Evolutionary conservation across 2,888 invertebrate genomes (phyloP).

Genomic region (Elaeidobius kamerunicus): DNA sequence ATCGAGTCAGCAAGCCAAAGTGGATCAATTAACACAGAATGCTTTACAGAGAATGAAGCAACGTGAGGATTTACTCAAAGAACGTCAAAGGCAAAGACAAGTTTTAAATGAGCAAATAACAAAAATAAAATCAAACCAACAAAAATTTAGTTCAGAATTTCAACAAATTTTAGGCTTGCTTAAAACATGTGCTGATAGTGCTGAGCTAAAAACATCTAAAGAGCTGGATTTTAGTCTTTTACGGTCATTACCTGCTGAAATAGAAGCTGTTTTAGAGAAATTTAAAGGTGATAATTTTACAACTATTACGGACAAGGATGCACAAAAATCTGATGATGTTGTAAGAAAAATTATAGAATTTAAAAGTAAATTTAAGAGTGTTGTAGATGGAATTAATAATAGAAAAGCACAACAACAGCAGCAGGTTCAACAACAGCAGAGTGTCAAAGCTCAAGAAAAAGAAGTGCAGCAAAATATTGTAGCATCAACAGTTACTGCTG

Average conservation of each 20-base stretch:
- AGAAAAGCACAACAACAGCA: slow-evolving; percentile 41
- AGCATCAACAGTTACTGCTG: neutral
- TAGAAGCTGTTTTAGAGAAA: slow-evolving; percentile 51
- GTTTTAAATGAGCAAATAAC: slow-evolving; percentile 46
- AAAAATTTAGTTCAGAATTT: slow-evolving; percentile 56
- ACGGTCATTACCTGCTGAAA: slow-evolving; percentile 49
- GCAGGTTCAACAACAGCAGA: slow-evolving; percentile 8
- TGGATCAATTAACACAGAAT: slow-evolving; percentile 49
- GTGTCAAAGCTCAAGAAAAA: neutral
- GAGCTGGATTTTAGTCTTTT: slow-evolving; percentile 46
- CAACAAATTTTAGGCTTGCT: slow-evolving; percentile 55
- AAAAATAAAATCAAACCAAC: slow-evolving; percentile 57
- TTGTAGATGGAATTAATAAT: slow-evolving; percentile 49
- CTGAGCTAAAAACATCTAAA: slow-evolving; percentile 24
- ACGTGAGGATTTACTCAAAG: slow-evolving; percentile 54
- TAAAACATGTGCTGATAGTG: slow-evolving; percentile 35
- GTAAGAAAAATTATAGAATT: slow-evolving; percentile 43
- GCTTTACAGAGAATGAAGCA: slow-evolving; percentile 51
- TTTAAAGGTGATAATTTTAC: slow-evolving; percentile 49
- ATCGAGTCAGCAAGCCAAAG: slow-evolving; percentile 54
- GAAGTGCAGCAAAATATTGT: slow-evolving; percentile 1
- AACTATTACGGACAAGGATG: slow-evolving; percentile 53
- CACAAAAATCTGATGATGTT: slow-evolving; percentile 53
- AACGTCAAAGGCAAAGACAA: slow-evolving; percentile 44
- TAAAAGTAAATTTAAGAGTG: slow-evolving; percentile 52